Conservation (phyloP, 37 sponge, comb jelly and placozoan genomes). For the Ianthella basta region DNA sequence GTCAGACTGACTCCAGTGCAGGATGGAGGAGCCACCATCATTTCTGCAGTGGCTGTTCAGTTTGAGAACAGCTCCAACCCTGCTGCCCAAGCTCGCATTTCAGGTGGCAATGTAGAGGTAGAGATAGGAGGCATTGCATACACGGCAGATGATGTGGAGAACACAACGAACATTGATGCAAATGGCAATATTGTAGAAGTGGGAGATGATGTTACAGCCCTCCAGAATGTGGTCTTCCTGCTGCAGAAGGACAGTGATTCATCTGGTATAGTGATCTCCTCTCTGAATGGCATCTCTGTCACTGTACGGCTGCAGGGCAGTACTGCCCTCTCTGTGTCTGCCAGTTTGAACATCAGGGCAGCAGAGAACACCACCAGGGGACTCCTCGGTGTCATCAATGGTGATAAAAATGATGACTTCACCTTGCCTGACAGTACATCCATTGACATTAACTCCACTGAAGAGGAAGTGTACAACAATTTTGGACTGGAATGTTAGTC, state of each 20-base stretch:
- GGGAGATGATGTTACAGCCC: no score
- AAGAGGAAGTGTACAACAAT: conserved; percentile 44
- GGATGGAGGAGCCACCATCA: conserved; percentile 35
- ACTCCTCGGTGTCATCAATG: conserved; percentile 59
- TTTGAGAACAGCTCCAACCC: conserved; percentile 8
- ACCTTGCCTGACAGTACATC: conserved; percentile 33
- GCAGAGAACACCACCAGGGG: conserved; percentile 46
- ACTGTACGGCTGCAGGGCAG: conserved; percentile 5
- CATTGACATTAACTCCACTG: conserved; percentile 24
- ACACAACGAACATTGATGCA: conserved; percentile 7
- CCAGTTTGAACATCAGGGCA: not conserved
- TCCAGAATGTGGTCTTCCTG: not conserved
- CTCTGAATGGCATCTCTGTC: conserved; percentile 29
- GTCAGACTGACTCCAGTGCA: conserved; percentile 17
- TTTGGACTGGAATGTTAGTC: conserved; percentile 67
- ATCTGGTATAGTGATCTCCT: conserved; percentile 26
- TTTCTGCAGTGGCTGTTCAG: conserved; percentile 36
- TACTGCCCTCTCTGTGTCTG: not conserved
- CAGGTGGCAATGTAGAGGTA: not conserved
- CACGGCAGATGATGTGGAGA: not conserved
- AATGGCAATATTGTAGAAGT: not conserved
- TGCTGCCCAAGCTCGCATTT: conserved; percentile 19
- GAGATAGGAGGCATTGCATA: not conserved
- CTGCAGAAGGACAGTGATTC: not conserved
- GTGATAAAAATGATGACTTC: conserved; percentile 53